Conservation (phyloP, 2,113 vertebrate genomes). For the Pelusios castaneus region DNA sequence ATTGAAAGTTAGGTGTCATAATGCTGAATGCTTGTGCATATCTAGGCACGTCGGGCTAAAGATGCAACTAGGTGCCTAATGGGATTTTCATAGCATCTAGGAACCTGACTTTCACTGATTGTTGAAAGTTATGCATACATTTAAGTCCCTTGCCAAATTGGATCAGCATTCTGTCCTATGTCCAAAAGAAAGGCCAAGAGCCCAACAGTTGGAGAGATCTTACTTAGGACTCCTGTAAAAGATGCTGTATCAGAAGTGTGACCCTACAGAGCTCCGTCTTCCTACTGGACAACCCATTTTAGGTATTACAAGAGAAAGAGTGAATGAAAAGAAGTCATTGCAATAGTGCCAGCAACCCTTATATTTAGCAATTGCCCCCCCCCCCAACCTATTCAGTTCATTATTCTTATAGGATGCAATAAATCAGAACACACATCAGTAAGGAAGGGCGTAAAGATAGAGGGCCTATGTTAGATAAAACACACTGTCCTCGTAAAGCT, state of each 20-base stretch:
- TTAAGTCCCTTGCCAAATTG: neutral
- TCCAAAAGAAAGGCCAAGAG: neutral
- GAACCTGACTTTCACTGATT: neutral
- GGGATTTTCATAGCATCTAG: neutral
- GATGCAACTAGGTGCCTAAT: neutral
- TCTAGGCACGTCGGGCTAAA: neutral
- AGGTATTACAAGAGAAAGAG: neutral
- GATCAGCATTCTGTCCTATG: neutral
- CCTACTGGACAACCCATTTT: neutral
- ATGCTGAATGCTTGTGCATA: neutral
- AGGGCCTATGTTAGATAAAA: neutral
- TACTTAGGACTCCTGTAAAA: neutral
- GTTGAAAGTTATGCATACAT: neutral
- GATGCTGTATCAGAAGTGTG: neutral
- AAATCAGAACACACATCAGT: conserved; percentile 9
- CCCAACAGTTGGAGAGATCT: neutral
- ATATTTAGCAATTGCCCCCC: neutral
- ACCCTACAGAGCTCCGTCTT: neutral
- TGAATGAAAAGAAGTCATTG: neutral
- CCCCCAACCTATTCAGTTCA: neutral
- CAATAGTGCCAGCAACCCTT: neutral
- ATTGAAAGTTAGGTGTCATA: too few relatives aligned
- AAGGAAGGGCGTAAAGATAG: neutral
- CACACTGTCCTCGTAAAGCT: neutral
- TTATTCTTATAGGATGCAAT: neutral